Base-by-base conservation (phyloP, 1,140 invertebrate genomes). In the Brachystomella parvula region DNA sequence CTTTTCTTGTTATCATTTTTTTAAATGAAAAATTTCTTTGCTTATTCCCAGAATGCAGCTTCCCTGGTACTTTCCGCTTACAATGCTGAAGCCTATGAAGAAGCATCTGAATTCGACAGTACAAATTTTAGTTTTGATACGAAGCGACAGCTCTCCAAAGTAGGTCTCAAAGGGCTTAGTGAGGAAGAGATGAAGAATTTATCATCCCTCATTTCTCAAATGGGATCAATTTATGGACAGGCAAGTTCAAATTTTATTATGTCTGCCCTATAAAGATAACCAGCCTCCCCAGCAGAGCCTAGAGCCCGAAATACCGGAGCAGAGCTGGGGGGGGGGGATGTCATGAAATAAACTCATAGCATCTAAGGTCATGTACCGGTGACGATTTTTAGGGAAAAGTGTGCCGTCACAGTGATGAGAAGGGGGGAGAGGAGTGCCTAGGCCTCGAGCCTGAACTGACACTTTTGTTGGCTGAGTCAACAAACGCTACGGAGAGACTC, bases 151-250 rank as follows among this genome's bases (percentile, higher is more conserved):
- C 47, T 75, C 19, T 26, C 24, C 0, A 33, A 44, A 24, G 69
- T 75, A 49, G 71, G 71, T 3, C 58, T 47, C 15, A 65, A 72
- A 59, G 66, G 67, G 9, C 62, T 75, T 2, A 66, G 69, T 19
- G 69, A 71, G 15, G 68, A 71, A 6, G 71, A 75, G 61, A 74
- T 73, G 74, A 61, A 73, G 44, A 63, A 61, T n/a, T 61, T 75
- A 9, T 60, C 66, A 21, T 47, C 24, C 24, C 47, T 73, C 2
- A 70, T 75, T 53, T 72, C 71, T 15, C 19, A 71, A 33, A 75
- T 75, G 74, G 73, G 74, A 6, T 32, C 58, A 21, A 73, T 74
- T 33, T 75, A 75, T 59, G 73, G 70, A 44, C 9, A 29, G 64
- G 71, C 65, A 67, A 47, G 71, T 35, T 53, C 24, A 15, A 26